Evolutionary conservation across 1,140 invertebrate species (phyloP).

Genomic region (Vanessa tameamea): DNA sequence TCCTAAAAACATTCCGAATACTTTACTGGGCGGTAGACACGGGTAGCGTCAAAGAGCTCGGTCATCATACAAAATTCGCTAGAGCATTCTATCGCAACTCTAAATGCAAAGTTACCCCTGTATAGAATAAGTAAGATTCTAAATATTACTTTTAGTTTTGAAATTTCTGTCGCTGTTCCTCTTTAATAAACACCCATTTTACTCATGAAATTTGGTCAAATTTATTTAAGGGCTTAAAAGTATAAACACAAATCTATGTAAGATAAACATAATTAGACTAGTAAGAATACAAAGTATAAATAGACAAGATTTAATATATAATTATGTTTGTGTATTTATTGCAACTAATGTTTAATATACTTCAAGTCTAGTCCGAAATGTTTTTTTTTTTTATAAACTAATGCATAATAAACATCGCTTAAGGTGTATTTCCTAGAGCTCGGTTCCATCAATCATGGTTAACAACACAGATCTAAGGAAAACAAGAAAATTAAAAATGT

Average conservation of each 20-base stretch:
- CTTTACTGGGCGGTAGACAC: neutral
- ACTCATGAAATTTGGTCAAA: neutral
- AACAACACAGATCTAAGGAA: neutral
- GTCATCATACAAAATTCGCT: conserved; percentile 15
- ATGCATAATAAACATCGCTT: neutral
- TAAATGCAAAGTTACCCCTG: neutral
- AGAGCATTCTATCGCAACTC: conserved; percentile 8
- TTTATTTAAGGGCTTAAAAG: too few species aligned
- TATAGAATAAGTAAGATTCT: neutral
- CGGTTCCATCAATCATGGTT: neutral
- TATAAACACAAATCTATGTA: too few species aligned
- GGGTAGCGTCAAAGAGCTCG: conserved; percentile 12
- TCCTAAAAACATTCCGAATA: neutral
- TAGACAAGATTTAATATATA: too few species aligned
- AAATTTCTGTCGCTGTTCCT: neutral
- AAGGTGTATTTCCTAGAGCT: neutral
- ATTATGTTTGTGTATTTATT: too few species aligned
- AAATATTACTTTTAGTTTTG: neutral
- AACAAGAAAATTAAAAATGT: neutral
- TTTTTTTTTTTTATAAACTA: neutral
- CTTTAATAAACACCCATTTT: neutral
- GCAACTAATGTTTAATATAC: too few species aligned
- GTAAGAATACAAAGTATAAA: too few species aligned
- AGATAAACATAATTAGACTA: too few species aligned
- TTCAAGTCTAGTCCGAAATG: too few species aligned